Conservation (phyloP, 2,797 vertebrate species). For the Pelobates cultripes region DNA sequence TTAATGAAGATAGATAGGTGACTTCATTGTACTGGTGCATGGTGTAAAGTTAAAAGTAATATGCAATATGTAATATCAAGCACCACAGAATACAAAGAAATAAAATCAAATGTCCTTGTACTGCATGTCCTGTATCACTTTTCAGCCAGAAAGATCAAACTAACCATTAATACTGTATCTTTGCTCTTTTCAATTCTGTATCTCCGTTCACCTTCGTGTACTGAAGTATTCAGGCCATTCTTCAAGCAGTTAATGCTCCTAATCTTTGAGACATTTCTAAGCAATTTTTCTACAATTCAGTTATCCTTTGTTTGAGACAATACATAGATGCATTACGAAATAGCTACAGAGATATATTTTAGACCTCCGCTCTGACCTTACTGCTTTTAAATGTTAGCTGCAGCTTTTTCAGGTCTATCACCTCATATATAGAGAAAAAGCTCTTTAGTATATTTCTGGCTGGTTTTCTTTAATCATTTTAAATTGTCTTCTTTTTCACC, state of each 20-base stretch:
- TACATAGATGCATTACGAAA: conserved; percentile 3
- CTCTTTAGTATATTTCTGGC: conserved; percentile 5
- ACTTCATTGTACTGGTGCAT: too few relatives aligned
- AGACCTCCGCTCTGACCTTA: conserved; percentile 1
- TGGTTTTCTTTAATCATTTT: background rate
- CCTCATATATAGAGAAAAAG: background rate
- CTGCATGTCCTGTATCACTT: background rate
- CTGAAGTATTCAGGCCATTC: background rate
- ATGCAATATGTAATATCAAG: too few relatives aligned
- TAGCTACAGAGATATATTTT: background rate
- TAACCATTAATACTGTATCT: background rate
- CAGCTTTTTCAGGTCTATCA: background rate
- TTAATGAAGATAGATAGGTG: too few relatives aligned
- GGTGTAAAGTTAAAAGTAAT: too few relatives aligned
- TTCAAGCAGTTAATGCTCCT: conserved; percentile 3
- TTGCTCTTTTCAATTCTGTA: background rate
- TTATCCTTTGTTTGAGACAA: conserved; percentile 12
- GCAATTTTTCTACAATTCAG: background rate
- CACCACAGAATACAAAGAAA: too few relatives aligned
- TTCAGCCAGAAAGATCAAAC: background rate
- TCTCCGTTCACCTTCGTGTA: background rate
- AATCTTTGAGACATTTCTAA: background rate
- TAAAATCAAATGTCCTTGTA: too few relatives aligned
- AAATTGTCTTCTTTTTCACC: conserved; percentile 1
- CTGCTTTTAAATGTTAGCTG: conserved; percentile 7